Base-by-base conservation (phyloP, 2,888 invertebrate genomes). In the Pachydiplax longipennis region DNA sequence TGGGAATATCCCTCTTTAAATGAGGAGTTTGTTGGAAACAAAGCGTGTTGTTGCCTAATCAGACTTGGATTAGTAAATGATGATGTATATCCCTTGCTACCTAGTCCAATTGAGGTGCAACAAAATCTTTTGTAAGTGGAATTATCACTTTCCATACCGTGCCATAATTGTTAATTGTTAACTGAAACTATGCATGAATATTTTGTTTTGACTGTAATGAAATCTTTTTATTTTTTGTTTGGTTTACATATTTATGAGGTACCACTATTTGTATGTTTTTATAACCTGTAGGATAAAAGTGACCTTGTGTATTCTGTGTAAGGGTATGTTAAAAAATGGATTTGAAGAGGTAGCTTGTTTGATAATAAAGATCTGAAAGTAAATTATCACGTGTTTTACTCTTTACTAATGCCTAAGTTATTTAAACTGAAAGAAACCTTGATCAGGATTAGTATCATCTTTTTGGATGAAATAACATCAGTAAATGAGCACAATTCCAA, bases 141-240 rank as follows among this genome's bases (percentile, higher is more conserved):
- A 61, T 87, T 37, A 37, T 37, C 58, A 87, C n/a, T 58, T 83
- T 83, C 35, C 53, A 61, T 37, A 87, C 37, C 37, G 87, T 87
- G 87, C 87, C 87, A 87, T 87, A 87, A 37, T 87, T 87, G 87
- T 87, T 87, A 61, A 37, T 87, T 87, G 87, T 87, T 87, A 87
- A 65, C 87, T 87, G 37, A 73, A 73, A 25, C 31, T 73, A 73
- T 73, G 53, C 53, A 31, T 73, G 25, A 73, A 31, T 25, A 25
- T 73, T 73, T 31, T 73, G 73, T 73, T 73, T 31, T 73, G 31
- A 73, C 73, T 31, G 73, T 73, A 73, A 13, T 31, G 31, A 73
- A 73, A 73, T 73, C 73, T 73, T 73, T 73, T 25, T 73, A 73
- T 73, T 73, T 73, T 73, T 73, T 73, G 73, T 73, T 73, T 73